These are phyloP conservation scores for Drosophila subobscura DNA, from an alignment of 1,140 invertebrate species.

Conservation along the genomic window DNA sequence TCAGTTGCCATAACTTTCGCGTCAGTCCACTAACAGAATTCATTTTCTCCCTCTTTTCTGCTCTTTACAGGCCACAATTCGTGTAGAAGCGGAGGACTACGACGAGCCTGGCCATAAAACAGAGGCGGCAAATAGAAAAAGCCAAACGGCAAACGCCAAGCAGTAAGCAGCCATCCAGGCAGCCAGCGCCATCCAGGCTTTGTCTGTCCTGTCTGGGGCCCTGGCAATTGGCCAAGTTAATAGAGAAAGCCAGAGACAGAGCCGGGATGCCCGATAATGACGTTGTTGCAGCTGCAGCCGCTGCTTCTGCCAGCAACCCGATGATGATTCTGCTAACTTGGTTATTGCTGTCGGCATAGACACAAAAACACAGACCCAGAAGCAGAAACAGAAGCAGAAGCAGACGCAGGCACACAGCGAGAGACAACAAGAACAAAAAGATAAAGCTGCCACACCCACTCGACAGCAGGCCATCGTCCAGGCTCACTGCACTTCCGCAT, in stretches of 20 bases:
- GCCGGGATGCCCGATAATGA: slow-evolving; percentile 65
- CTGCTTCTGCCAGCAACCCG: slow-evolving; percentile 46
- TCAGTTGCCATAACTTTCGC: slow-evolving; percentile 75
- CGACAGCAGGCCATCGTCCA: slow-evolving; percentile 3
- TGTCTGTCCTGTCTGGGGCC: slow-evolving; percentile 39
- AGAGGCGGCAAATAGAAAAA: slow-evolving; percentile 46
- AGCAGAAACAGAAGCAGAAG: slow-evolving; percentile 17
- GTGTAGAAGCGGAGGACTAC: slow-evolving; percentile 11
- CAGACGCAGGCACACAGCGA: slow-evolving; percentile 24
- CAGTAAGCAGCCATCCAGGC: slow-evolving; percentile 24
- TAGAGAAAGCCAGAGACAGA: slow-evolving; percentile 39
- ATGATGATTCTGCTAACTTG: slow-evolving; percentile 79
- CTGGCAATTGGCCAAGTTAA: slow-evolving; percentile 81
- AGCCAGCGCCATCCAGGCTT: slow-evolving; percentile 48
- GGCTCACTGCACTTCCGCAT: slow-evolving; percentile 77
- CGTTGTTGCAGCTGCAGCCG: slow-evolving; percentile 65
- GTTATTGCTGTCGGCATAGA: slow-evolving; percentile 74
- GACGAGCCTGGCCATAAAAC: slow-evolving; percentile 37
- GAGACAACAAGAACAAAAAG: slow-evolving; percentile 29
- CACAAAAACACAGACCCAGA: slow-evolving; percentile 25
- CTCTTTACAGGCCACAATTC: slow-evolving; percentile 53
- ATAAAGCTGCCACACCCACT: slow-evolving; percentile 18
- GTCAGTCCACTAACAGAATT: slow-evolving; percentile 71
- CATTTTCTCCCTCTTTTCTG: slow-evolving; percentile 35
- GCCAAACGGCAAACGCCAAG: slow-evolving; percentile 43